These are phyloP conservation scores for Machaerirhynchus nigripectus DNA, from an alignment of 2,113 vertebrate species.

Conservation along the genomic window DNA sequence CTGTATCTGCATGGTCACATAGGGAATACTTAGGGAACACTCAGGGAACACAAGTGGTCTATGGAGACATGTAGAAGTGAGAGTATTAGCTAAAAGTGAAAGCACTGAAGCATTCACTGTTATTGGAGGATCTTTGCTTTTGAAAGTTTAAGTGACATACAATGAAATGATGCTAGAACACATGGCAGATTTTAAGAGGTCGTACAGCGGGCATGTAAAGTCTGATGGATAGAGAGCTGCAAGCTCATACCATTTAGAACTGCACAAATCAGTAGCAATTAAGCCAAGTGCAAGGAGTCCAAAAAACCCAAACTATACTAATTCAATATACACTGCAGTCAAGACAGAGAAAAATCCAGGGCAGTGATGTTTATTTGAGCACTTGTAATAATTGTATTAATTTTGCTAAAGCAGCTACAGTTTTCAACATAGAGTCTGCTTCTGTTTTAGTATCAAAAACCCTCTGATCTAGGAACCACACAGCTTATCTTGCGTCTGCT, in stretches of 20 bases:
- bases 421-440: not conserved
- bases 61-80: not conserved
- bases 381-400: not conserved
- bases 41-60: not conserved
- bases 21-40: not conserved
- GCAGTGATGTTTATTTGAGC: not conserved
- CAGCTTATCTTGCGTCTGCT: not conserved
- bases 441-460: not conserved
- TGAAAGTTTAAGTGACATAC: not conserved
- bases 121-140: not conserved
- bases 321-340: not conserved
- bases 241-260: not conserved
- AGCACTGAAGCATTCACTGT: fast-evolving
- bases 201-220: not conserved
- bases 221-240: not conserved
- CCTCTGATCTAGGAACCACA: not conserved
- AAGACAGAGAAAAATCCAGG: not conserved
- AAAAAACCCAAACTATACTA: not conserved
- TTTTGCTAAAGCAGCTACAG: not conserved
- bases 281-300: not conserved
- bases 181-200: not conserved
- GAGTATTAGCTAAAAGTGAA: not conserved
- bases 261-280: not conserved
- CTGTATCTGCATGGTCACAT: not conserved
- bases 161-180: not conserved